Conservation (phyloP, 2,113 vertebrate species). For the Melanerpes formicivorus region DNA sequence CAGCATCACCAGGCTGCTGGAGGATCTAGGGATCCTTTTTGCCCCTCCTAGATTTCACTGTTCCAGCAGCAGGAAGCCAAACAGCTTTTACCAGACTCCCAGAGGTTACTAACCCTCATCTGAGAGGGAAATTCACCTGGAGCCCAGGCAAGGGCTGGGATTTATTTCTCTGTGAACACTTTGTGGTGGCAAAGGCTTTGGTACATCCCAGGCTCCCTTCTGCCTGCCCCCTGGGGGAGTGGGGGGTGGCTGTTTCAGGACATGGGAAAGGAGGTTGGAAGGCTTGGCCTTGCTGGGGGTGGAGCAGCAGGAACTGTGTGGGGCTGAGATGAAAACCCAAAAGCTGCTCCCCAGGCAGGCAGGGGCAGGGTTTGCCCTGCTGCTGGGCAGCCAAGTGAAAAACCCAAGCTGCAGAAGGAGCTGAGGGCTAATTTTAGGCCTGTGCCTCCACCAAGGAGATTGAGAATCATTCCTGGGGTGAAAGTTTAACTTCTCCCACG, state of each 20-base stretch:
- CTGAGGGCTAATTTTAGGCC: conserved; percentile 26
- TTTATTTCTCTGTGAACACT: background rate
- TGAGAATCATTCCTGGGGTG: background rate
- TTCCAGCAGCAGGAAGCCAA: background rate
- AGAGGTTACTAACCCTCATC: background rate
- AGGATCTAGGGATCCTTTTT: background rate
- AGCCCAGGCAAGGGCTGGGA: background rate
- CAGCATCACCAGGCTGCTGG: too few species aligned
- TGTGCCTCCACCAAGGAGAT: background rate
- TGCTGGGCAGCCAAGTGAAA: background rate
- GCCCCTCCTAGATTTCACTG: background rate
- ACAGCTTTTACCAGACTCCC: background rate
- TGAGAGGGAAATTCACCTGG: background rate
- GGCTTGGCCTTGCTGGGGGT: background rate
- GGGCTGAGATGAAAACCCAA: background rate
- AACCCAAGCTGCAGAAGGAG: background rate
- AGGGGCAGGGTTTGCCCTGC: background rate
- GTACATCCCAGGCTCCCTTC: background rate
- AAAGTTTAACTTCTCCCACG: background rate
- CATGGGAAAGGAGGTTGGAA: background rate
- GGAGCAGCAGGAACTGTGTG: background rate
- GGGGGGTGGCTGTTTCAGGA: background rate
- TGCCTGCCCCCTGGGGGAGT: background rate
- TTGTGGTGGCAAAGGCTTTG: background rate
- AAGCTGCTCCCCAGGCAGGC: background rate